phyloP scores from a whole-genome alignment of 2,113 vertebrate genomes.

The Ceyx cyanopectus region DNA sequence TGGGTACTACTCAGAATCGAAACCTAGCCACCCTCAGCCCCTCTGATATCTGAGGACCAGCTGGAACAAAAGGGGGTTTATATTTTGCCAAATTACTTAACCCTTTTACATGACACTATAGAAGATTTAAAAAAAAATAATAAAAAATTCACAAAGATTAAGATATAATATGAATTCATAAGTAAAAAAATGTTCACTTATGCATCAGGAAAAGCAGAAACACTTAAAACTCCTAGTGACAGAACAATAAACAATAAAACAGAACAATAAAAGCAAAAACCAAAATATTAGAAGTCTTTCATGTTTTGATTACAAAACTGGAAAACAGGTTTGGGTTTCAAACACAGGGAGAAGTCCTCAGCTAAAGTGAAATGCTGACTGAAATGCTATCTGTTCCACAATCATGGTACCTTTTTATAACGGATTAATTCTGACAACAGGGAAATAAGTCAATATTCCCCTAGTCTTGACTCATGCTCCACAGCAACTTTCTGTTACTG shows the following conservation, averaged over 20 bases:
- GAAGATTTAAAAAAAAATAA: too few relatives aligned
- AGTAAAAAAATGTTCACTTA: background rate
- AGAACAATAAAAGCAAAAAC: background rate
- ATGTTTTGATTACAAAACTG: background rate
- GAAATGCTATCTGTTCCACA: background rate
- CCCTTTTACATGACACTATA: too few relatives aligned
- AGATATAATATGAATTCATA: background rate
- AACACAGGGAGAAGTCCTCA: background rate
- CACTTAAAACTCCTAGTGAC: background rate
- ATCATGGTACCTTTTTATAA: too few relatives aligned
- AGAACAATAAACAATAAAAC: background rate
- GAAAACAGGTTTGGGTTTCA: background rate
- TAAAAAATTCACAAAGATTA: background rate
- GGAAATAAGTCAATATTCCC: background rate
- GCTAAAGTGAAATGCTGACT: background rate
- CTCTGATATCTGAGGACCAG: too few relatives aligned
- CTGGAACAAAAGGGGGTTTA: too few relatives aligned
- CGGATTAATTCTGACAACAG: too few relatives aligned
- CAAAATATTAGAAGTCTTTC: background rate
- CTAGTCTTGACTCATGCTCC: background rate
- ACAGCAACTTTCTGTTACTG: background rate
- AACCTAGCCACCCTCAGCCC: too few relatives aligned
- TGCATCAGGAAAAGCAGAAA: accelerated
- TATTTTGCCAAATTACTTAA: too few relatives aligned
- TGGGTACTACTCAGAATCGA: too few relatives aligned